phyloP scores from a whole-genome alignment of 2,113 vertebrate species.

The Martes martes region DNA sequence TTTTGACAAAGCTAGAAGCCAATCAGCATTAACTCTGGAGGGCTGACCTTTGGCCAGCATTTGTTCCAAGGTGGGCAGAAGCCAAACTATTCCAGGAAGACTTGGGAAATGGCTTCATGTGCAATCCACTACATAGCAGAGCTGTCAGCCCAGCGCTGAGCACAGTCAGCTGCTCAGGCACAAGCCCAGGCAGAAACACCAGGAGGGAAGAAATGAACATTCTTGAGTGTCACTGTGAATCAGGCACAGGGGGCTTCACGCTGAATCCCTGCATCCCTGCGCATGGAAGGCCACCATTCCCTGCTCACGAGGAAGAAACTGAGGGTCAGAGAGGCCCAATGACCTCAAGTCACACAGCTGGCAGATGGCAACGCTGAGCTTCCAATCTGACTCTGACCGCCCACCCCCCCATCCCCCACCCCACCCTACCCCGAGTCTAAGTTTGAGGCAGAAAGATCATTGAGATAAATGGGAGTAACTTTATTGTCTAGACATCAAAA shows the following conservation, averaged over 20 bases:
- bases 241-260: not conserved
- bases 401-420: not conserved
- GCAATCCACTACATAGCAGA: not conserved
- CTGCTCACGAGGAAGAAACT: not conserved
- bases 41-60: not conserved
- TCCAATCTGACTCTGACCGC: not conserved
- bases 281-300: not conserved
- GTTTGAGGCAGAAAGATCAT: not conserved
- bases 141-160: not conserved
- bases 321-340: not conserved
- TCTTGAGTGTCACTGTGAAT: accelerated
- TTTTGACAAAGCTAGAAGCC: not conserved
- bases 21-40: not conserved
- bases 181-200: not conserved
- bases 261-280: not conserved
- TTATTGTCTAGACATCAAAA: not conserved
- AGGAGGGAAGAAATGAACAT: not conserved
- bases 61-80: not conserved
- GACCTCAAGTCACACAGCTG: not conserved
- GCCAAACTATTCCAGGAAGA: not conserved
- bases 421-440: not conserved
- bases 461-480: not conserved
- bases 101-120: constrained; percentile 3
- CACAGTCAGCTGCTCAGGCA: not conserved
- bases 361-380: not conserved